phyloP scores from a whole-genome alignment of 2,113 vertebrate genomes.

The Scomber colias region DNA sequence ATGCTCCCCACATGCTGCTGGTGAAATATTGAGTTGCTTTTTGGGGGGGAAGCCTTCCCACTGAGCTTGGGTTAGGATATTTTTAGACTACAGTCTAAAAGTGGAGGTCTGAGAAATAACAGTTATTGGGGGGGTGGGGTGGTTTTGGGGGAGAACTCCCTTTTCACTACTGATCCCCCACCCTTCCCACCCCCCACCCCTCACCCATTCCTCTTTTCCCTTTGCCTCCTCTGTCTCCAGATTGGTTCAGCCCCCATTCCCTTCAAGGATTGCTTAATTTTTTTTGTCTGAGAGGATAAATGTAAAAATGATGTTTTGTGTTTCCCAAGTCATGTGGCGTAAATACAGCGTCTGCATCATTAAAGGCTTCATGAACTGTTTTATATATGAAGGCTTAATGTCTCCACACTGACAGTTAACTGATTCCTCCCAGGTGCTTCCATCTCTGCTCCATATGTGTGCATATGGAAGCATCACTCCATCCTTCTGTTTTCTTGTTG shows the following conservation, averaged over 20 bases:
- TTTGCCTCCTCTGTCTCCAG: not conserved
- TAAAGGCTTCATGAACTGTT: conserved; percentile 51
- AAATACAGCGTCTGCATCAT: conserved; percentile 42
- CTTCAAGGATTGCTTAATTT: not conserved
- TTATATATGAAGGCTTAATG: conserved; percentile 29
- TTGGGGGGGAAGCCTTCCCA: conserved; percentile 68
- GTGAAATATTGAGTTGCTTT: conserved; percentile 70
- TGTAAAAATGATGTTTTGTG: not conserved
- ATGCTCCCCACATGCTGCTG: conserved; percentile 18
- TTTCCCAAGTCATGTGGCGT: conserved; percentile 8
- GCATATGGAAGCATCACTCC: conserved; percentile 8
- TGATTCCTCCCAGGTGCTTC: conserved; percentile 52
- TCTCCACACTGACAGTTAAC: conserved; percentile 36
- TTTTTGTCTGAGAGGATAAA: conserved; percentile 9
- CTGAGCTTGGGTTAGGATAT: conserved; percentile 62
- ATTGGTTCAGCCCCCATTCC: not conserved
- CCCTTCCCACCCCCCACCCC: not conserved
- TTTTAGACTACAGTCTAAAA: conserved; percentile 69
- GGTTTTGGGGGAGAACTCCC: not conserved
- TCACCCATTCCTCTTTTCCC: conserved; percentile 1
- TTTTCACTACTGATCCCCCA: not conserved
- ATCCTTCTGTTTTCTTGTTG: conserved; percentile 44
- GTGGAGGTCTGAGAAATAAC: conserved; percentile 59
- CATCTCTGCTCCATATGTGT: conserved; percentile 23
- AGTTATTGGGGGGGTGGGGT: not conserved